These are phyloP conservation scores for Schizothorax lantsangensis DNA, from an alignment of 2,797 vertebrate species.

Conservation along the genomic window DNA sequence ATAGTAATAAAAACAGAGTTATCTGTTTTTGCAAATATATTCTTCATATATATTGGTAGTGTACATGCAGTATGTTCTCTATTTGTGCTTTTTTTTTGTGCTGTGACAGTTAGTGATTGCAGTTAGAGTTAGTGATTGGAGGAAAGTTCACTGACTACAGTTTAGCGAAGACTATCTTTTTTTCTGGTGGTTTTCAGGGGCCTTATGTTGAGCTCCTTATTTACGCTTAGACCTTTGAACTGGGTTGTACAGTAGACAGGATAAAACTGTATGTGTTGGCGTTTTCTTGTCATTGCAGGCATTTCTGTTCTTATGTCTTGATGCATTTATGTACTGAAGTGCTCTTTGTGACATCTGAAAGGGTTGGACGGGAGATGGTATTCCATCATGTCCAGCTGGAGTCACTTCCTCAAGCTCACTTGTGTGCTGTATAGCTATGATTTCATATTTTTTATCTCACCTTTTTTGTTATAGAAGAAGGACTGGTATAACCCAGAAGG, in stretches of 20 bases:
- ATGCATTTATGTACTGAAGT: conserved; percentile 1
- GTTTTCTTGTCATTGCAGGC: not conserved
- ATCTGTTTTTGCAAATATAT: too few relatives aligned
- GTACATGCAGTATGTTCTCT: not conserved
- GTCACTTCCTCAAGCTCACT: conserved; percentile 3
- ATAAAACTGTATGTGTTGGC: not conserved
- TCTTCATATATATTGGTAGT: too few relatives aligned
- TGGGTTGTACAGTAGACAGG: not conserved
- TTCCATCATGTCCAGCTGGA: not conserved
- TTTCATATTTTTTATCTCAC: not conserved
- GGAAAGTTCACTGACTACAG: not conserved
- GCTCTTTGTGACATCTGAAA: not conserved
- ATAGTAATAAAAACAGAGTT: too few relatives aligned
- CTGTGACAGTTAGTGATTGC: not conserved
- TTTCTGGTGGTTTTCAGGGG: not conserved
- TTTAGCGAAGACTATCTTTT: not conserved
- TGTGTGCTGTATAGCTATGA: not conserved
- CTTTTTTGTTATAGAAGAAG: not conserved
- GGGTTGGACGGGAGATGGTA: not conserved
- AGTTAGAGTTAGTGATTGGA: not conserved
- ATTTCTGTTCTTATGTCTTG: not conserved
- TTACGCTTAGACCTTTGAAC: not conserved
- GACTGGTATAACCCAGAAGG: not conserved
- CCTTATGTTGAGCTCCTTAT: not conserved
- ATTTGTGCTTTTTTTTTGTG: not conserved